Evolutionary conservation across 2,888 invertebrate species (phyloP), one percentile per base, ranked within the genome.

Genomic region (Luperina nickerlii): DNA sequence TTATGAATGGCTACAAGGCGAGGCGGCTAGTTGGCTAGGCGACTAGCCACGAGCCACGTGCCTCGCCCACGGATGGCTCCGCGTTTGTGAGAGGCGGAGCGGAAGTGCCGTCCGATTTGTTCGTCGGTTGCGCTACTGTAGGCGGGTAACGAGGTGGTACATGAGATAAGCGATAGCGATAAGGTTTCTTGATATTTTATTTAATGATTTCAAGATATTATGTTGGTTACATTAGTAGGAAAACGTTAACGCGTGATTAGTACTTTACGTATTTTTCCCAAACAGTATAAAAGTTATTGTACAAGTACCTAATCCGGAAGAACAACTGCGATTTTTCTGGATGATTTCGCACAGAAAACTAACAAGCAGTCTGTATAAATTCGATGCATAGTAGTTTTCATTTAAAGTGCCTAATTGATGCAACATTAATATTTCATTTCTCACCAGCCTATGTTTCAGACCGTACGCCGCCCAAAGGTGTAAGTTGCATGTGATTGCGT

Each of bases 91-190:
- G 89, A 90, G 87, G 86, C 89, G 89, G 89, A 84, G 83, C 91
- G 93, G 93, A 94, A 94, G 91, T 93, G 87, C 70, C 84, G 91
- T 89, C 93, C 91, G 92, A 92, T 93, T 94, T 93, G 92, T 92
- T 83, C 76, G 73, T 76, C 89, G 73, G 81, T 82, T 72, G 79
- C 54, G 87, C 89, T 88, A 85, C 89, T 87, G 86, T 82, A 81
- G 85, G 86, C 78, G 87, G 82, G 57, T 65, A 78, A 78, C 62
- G 45, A 77, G 62, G 18, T n/a, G 13, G 24, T n/a, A 18, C 15
- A 67, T 63, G 74, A 20, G 27, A 79, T 15, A 68, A 73, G 74
- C 72, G 32, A 63, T 27, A 45, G 71, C 72, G 75, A 57, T 72
- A 38, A 11, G 2, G 2, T 32, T 32, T 24, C 11, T 66, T 63